phyloP scores from a whole-genome alignment of 2,888 invertebrate genomes.

The Amphiduros pacificus region DNA sequence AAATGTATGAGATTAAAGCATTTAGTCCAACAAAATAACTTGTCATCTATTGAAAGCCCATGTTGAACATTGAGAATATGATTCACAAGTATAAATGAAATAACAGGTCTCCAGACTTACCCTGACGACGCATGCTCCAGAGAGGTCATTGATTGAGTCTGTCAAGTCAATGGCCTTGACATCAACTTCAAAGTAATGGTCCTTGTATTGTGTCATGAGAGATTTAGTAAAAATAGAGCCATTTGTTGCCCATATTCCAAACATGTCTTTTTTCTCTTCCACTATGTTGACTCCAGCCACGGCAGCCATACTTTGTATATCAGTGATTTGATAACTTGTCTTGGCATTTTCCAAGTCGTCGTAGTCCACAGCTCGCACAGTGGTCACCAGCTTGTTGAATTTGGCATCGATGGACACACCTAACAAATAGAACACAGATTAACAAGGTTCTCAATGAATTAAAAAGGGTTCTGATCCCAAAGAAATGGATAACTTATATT shows the following conservation, averaged over 20 bases:
- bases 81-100: not conserved
- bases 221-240: slow-evolving; percentile 40
- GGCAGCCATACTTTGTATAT: no score
- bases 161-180: slow-evolving; percentile 31
- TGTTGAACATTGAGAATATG: no score
- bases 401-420: slow-evolving; percentile 51
- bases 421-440: slow-evolving; percentile 21
- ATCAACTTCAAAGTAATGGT: slow-evolving; percentile 29
- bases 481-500: not conserved
- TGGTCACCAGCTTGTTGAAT: slow-evolving; percentile 45
- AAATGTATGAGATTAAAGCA: no score
- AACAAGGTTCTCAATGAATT: not conserved
- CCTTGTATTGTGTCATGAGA: slow-evolving; percentile 35
- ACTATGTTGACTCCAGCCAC: not conserved
- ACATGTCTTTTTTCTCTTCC: slow-evolving; percentile 17
- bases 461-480: not conserved
- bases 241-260: slow-evolving; percentile 34
- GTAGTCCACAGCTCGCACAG: slow-evolving; percentile 37
- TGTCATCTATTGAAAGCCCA: no score
- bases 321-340: not conserved
- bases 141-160: no score
- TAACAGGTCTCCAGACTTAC: not conserved
- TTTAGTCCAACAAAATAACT: no score
- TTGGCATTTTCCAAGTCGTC: slow-evolving; percentile 26
- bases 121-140: no score